Percentiles rank a stretch among this genome's conserved stretches.
Conservation (phyloP, 2,888 invertebrate species). For the Pandemis heparana region DNA sequence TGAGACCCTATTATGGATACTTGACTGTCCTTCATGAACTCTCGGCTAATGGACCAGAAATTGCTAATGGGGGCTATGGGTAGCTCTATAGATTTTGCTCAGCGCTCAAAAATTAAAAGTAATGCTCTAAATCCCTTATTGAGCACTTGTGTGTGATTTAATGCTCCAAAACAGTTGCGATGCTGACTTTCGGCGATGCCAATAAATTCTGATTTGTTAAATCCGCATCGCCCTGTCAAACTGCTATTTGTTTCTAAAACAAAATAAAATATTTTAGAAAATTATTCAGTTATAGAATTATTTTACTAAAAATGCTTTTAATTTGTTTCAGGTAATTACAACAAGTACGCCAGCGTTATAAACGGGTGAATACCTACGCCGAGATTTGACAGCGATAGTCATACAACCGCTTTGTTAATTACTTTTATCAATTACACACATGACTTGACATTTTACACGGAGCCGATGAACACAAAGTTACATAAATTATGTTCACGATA, state of each 20-base stretch:
- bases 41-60: too few relatives aligned
- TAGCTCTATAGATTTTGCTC: neutral
- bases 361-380: neutral
- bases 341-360: neutral
- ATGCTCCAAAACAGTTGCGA: too few relatives aligned
- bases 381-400: neutral
- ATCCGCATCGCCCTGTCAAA: too few relatives aligned
- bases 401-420: neutral
- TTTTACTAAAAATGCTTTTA: conserved; percentile 11
- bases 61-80: too few relatives aligned
- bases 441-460: neutral
- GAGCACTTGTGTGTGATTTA: too few relatives aligned
- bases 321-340: conserved; percentile 50
- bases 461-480: neutral
- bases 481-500: conserved; percentile 9
- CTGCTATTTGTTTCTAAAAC: too few relatives aligned
- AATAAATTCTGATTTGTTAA: too few relatives aligned
- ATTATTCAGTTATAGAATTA: too few relatives aligned
- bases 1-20: neutral
- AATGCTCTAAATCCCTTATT: too few relatives aligned
- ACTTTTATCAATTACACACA: conserved; percentile 7
- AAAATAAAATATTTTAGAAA: too few relatives aligned
- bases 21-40: neutral
- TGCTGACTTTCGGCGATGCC: too few relatives aligned
- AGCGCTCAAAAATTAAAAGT: neutral